Percentiles rank a stretch among this genome's conserved stretches.
phyloP scores from a whole-genome alignment of 2,113 vertebrate genomes.

The Sinocyclocheilus maitianheensis region DNA sequence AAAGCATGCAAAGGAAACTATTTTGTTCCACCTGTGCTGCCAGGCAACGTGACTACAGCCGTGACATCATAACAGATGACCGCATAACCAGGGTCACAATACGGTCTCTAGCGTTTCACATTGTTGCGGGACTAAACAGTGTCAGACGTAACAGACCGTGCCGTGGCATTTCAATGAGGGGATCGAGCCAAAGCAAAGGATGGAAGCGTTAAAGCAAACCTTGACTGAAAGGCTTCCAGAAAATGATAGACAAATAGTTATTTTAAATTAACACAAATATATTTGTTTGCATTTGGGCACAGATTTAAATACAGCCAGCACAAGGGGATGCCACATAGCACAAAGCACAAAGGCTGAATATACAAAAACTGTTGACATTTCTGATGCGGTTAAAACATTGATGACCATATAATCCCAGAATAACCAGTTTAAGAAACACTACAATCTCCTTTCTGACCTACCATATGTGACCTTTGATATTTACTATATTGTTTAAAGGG shows the following conservation, averaged over 20 bases:
- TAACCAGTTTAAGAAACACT: neutral
- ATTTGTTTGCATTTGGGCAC: neutral
- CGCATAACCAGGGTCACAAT: neutral
- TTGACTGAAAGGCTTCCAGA: too few relatives aligned
- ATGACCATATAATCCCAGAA: neutral
- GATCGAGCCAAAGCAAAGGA: too few relatives aligned
- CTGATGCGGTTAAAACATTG: neutral
- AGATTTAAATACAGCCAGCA: constrained; percentile 6
- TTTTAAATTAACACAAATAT: too few relatives aligned
- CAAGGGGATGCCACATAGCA: neutral
- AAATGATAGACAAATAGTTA: too few relatives aligned
- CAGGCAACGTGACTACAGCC: neutral
- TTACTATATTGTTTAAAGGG: neutral
- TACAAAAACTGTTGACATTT: neutral
- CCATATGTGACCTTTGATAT: neutral
- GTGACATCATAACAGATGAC: neutral
- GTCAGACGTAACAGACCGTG: too few relatives aligned
- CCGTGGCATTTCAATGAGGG: too few relatives aligned
- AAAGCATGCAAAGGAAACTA: neutral
- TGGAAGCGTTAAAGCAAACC: too few relatives aligned
- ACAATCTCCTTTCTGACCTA: neutral
- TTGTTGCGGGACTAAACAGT: too few relatives aligned
- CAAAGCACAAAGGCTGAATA: neutral
- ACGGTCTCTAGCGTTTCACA: too few relatives aligned
- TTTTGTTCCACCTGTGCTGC: neutral